These are phyloP conservation scores for Axea sp. DNA, from an alignment of 2,888 invertebrate species.

Conservation along the genomic window DNA sequence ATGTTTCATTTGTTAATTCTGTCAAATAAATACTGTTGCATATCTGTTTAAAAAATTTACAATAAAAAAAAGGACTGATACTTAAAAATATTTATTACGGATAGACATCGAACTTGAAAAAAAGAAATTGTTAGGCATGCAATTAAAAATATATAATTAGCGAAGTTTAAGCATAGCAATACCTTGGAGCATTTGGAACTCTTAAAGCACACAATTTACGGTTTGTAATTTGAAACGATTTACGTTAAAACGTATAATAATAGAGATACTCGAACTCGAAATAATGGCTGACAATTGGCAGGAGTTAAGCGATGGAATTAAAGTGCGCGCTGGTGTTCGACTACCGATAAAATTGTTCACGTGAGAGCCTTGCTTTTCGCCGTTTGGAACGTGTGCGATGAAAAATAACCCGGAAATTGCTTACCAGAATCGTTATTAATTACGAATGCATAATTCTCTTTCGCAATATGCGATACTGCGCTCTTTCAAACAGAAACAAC, in stretches of 20 bases:
- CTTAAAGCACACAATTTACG: conserved; percentile 31
- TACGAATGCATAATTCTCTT: conserved; percentile 44
- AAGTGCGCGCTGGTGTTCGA: conserved; percentile 25
- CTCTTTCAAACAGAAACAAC: background rate
- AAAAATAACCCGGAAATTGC: conserved; percentile 50
- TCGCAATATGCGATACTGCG: conserved; percentile 13
- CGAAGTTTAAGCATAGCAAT: conserved; percentile 10
- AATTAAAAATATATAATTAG: conserved; percentile 22
- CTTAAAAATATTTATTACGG: no score
- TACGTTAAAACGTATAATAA: conserved; percentile 38
- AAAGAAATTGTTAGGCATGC: no score
- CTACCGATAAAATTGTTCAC: conserved; percentile 41
- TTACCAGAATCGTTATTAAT: conserved; percentile 44
- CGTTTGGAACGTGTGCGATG: conserved; percentile 15
- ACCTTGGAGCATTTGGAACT: conserved; percentile 7
- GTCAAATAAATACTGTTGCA: no score
- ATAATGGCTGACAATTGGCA: conserved; percentile 47
- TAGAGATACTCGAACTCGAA: conserved; percentile 30
- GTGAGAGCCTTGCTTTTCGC: conserved; percentile 18
- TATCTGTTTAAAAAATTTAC: no score
- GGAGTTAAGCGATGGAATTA: conserved; percentile 34
- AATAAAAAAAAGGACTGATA: no score
- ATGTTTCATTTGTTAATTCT: no score
- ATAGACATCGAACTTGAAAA: no score
- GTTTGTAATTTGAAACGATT: conserved; percentile 44